phyloP scores from a whole-genome alignment of 2,113 vertebrate genomes.

The Engraulis encrasicolus region DNA sequence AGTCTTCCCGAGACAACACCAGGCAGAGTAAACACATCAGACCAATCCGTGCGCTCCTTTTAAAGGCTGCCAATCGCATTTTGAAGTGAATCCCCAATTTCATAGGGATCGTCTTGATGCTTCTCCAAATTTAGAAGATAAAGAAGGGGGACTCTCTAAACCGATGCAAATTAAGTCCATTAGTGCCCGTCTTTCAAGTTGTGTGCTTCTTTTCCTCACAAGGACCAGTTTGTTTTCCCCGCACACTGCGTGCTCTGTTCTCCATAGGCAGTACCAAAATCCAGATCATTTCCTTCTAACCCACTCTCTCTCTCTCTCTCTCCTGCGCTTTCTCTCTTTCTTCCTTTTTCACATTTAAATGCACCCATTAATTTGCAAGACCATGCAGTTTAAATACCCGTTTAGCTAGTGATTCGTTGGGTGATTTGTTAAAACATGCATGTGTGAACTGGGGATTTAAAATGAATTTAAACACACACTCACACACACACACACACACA shows the following conservation, averaged over 20 bases:
- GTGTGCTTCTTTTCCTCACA: constrained; percentile 7
- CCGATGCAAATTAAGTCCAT: constrained; percentile 24
- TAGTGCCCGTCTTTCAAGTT: constrained; percentile 21
- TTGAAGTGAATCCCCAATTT: constrained; percentile 1
- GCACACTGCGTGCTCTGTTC: constrained; percentile 1
- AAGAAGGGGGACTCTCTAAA: constrained; percentile 5
- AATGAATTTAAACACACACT: too few relatives aligned
- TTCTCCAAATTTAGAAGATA: constrained; percentile 15
- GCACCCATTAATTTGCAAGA: background rate
- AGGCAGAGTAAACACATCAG: constrained; percentile 7
- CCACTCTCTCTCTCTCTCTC: background rate
- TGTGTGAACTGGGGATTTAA: background rate
- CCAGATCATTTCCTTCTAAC: constrained; percentile 12
- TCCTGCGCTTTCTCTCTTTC: too few relatives aligned
- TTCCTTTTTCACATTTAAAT: constrained; percentile 1
- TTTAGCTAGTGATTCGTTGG: background rate
- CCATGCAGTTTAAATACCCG: background rate
- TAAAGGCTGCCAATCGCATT: background rate
- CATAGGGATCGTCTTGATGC: constrained; percentile 20
- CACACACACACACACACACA: too few relatives aligned
- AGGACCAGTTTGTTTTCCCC: background rate
- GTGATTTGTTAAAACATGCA: background rate
- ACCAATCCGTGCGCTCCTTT: background rate
- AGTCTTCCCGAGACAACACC: background rate
- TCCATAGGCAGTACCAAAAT: background rate